These are phyloP conservation scores for Cephalotes varians DNA, from an alignment of 2,888 invertebrate genomes.

Conservation along the genomic window DNA sequence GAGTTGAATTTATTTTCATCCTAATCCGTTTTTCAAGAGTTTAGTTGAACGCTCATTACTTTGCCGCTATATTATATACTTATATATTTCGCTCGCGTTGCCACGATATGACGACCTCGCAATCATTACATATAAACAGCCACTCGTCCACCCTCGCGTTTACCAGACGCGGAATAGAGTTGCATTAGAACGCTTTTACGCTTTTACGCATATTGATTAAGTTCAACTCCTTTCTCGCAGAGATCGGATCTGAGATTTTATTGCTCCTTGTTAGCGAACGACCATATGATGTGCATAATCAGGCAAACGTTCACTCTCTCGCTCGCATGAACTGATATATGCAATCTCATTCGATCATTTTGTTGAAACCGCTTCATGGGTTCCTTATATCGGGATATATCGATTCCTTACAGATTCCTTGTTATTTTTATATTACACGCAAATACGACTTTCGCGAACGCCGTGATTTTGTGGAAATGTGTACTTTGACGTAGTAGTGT, in stretches of 20 bases:
- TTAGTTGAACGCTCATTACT: slow-evolving; percentile 23
- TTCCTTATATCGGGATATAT: not conserved
- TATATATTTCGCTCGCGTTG: slow-evolving; percentile 27
- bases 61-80: slow-evolving; percentile 7
- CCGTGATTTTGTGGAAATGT: slow-evolving; percentile 27
- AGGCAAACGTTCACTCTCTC: slow-evolving; percentile 46
- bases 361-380: slow-evolving; percentile 16
- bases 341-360: slow-evolving; percentile 43
- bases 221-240: slow-evolving; percentile 51
- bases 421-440: slow-evolving; percentile 44
- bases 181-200: no score
- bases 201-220: slow-evolving; percentile 62
- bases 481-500: not conserved
- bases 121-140: slow-evolving; percentile 21
- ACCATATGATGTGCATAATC: slow-evolving; percentile 62
- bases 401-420: slow-evolving; percentile 33
- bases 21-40: slow-evolving; percentile 19
- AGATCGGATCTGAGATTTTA: slow-evolving; percentile 61
- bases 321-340: slow-evolving; percentile 40
- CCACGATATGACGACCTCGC: slow-evolving; percentile 40
- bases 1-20: slow-evolving; percentile 26
- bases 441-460: slow-evolving; percentile 17
- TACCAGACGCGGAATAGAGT: slow-evolving; percentile 56
- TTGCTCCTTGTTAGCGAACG: slow-evolving; percentile 56
- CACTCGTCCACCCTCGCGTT: slow-evolving; percentile 29